A percentile compares a stretch with the other conserved stretches of the same genome.
phyloP scores from a whole-genome alignment of 2,888 invertebrate genomes.

The Eupeodes luniger region DNA sequence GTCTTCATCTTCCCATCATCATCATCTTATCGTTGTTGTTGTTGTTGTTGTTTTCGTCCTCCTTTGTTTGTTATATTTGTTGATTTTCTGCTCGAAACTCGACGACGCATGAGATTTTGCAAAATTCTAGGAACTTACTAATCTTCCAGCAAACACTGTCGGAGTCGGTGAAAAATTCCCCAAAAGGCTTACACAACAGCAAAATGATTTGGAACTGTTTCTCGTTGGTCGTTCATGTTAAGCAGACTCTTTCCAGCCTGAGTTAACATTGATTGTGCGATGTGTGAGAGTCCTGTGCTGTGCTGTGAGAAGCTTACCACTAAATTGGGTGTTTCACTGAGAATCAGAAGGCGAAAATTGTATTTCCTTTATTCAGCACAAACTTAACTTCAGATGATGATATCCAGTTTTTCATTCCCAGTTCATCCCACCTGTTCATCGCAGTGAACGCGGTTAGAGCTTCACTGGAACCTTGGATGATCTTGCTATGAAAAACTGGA shows the following conservation, averaged over 20 bases:
- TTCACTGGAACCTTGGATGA: too few relatives aligned
- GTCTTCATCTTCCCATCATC: constrained; percentile 10
- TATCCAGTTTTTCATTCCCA: background rate
- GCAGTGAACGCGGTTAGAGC: too few relatives aligned
- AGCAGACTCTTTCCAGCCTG: background rate
- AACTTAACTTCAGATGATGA: constrained; percentile 36
- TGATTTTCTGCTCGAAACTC: constrained; percentile 46
- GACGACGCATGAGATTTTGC: constrained; percentile 58
- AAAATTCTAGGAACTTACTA: constrained; percentile 54
- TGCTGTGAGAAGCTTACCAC: background rate
- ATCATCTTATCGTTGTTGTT: constrained; percentile 11
- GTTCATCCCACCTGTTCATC: too few relatives aligned
- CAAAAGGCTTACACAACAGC: constrained; percentile 16
- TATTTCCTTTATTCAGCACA: constrained; percentile 45
- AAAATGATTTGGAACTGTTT: constrained; percentile 11
- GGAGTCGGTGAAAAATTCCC: constrained; percentile 20
- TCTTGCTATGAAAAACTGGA: too few relatives aligned
- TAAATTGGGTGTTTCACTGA: background rate
- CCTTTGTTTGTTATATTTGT: constrained; percentile 47
- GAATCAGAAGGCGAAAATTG: background rate
- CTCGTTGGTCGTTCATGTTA: constrained; percentile 23
- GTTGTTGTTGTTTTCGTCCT: constrained; percentile 50
- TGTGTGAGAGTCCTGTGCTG: background rate
- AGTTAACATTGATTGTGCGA: background rate
- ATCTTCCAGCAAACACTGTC: constrained; percentile 30